phyloP scores from a whole-genome alignment of 2,797 vertebrate genomes.

The Spheniscus humboldti region DNA sequence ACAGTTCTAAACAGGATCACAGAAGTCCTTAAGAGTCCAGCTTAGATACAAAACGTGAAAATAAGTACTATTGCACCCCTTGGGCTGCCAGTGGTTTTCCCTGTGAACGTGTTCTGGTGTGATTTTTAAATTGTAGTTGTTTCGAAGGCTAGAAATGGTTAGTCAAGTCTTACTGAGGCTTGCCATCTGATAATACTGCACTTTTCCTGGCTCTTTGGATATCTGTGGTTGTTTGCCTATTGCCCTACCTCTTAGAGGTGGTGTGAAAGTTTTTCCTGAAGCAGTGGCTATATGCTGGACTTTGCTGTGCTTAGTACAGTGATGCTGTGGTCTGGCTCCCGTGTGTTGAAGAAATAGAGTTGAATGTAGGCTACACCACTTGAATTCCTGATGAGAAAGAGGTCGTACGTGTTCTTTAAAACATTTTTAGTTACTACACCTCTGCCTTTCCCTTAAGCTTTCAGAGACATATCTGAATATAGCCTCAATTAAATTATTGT shows the following conservation, averaged over 20 bases:
- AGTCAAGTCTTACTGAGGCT: neutral
- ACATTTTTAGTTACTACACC: neutral
- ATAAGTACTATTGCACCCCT: neutral
- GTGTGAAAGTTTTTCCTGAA: neutral
- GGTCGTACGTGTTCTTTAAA: neutral
- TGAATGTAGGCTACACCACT: neutral
- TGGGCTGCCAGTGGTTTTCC: neutral
- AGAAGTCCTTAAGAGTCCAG: neutral
- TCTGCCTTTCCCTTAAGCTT: conserved; percentile 22
- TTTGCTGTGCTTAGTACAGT: neutral
- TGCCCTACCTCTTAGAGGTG: neutral
- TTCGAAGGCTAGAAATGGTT: neutral
- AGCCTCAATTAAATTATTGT: conserved; percentile 34
- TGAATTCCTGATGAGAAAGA: neutral
- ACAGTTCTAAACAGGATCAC: neutral
- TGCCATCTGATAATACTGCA: neutral
- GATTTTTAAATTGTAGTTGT: neutral
- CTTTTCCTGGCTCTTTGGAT: neutral
- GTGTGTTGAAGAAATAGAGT: neutral
- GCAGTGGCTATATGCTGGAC: fast-evolving
- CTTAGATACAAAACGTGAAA: neutral
- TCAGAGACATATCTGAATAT: conserved; percentile 1
- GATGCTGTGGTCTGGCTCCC: neutral
- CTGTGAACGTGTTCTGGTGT: neutral
- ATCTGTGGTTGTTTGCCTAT: neutral